A percentile compares a stretch with the other conserved stretches of the same genome.
Conservation (phyloP, 2,113 vertebrate species). For the Gopherus evgoodei region DNA sequence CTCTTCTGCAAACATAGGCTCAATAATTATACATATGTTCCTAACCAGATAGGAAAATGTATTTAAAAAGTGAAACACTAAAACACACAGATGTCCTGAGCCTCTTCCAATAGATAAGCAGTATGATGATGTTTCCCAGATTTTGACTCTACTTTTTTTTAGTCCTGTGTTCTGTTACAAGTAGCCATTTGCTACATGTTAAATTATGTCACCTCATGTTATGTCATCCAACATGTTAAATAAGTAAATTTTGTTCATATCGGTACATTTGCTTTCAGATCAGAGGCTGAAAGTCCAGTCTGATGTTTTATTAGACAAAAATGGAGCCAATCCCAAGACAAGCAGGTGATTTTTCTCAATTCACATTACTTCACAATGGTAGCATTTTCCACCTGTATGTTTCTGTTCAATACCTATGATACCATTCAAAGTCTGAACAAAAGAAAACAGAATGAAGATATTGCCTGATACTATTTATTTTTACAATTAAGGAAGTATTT, state of each 20-base stretch:
- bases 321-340: constrained; percentile 27
- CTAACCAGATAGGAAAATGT: constrained; percentile 15
- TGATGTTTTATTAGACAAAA: not conserved
- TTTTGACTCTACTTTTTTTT: not conserved
- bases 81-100: constrained; percentile 33
- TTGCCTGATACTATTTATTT: constrained; percentile 42
- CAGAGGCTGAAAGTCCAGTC: not conserved
- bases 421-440: not conserved
- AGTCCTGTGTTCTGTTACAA: not conserved
- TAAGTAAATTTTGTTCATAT: not conserved
- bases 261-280: not conserved
- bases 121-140: constrained; percentile 44
- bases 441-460: constrained; percentile 51
- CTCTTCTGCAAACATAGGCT: not conserved
- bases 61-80: constrained; percentile 13
- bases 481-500: constrained; percentile 44
- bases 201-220: not conserved
- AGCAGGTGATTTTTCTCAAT: constrained; percentile 56
- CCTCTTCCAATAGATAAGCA: constrained; percentile 45
- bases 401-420: not conserved
- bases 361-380: not conserved
- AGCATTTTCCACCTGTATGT: not conserved
- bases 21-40: not conserved
- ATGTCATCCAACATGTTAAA: not conserved
- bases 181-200: not conserved